These are phyloP conservation scores for Coptodon bakossiorum DNA, from an alignment of 2,113 vertebrate genomes.

Conservation along the genomic window DNA sequence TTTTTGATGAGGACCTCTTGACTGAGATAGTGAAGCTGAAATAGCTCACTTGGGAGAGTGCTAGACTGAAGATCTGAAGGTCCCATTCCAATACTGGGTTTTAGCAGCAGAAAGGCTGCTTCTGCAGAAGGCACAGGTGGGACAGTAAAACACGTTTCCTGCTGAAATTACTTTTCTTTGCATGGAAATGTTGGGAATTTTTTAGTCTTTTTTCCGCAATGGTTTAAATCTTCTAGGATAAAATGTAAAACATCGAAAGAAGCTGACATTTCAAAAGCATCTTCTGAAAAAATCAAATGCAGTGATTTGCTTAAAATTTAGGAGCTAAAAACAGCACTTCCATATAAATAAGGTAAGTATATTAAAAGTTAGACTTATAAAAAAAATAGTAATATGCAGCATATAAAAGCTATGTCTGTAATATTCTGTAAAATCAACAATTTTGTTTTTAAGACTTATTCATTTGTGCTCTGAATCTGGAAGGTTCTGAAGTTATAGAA, in stretches of 20 bases:
- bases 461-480: background rate
- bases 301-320: background rate
- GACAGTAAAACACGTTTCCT: background rate
- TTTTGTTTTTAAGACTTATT: background rate
- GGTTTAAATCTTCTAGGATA: background rate
- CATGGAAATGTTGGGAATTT: background rate
- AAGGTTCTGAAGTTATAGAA: background rate
- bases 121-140: background rate
- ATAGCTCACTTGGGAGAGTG: background rate
- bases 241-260: background rate
- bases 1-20: background rate
- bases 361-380: background rate
- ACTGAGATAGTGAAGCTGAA: background rate
- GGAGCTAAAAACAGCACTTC: background rate
- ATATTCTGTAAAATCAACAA: background rate
- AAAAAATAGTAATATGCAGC: background rate
- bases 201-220: accelerated
- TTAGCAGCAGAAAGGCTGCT: background rate
- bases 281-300: background rate
- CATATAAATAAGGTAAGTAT: background rate
- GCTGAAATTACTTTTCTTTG: background rate
- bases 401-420: background rate
- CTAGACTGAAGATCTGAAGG: background rate
- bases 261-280: background rate
- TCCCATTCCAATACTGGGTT: background rate